Conservation (phyloP, 2,797 vertebrate species). For the Limosa lapponica region DNA sequence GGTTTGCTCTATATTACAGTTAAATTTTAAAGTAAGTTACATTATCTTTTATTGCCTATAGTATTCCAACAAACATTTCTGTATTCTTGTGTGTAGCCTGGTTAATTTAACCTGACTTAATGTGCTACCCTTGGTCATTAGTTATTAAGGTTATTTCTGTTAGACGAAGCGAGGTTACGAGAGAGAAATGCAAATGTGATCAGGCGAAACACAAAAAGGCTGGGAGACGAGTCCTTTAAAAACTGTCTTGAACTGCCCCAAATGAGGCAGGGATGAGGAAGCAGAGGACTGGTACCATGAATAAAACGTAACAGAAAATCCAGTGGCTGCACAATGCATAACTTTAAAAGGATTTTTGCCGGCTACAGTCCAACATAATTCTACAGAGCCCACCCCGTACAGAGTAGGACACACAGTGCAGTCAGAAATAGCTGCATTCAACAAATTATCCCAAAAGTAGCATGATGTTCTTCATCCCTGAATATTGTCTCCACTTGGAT, state of each 20-base stretch:
- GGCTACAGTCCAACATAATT: fast-evolving
- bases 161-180: fast-evolving
- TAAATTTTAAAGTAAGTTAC: background rate
- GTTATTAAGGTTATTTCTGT: background rate
- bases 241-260: background rate
- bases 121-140: fast-evolving
- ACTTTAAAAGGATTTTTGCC: background rate
- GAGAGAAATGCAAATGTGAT: background rate
- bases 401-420: fast-evolving
- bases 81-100: background rate
- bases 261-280: background rate
- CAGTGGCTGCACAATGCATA: background rate
- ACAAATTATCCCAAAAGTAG: background rate
- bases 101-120: background rate
- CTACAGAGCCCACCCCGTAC: background rate
- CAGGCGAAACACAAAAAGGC: background rate
- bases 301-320: background rate
- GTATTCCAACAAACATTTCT: background rate
- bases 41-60: background rate
- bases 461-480: background rate
- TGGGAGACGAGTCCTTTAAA: background rate
- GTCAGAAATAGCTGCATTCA: background rate
- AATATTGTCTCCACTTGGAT: background rate
- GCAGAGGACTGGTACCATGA: background rate
- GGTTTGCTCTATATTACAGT: background rate